phyloP scores from a whole-genome alignment of 2,113 vertebrate genomes.

The Engystomops pustulosus region DNA sequence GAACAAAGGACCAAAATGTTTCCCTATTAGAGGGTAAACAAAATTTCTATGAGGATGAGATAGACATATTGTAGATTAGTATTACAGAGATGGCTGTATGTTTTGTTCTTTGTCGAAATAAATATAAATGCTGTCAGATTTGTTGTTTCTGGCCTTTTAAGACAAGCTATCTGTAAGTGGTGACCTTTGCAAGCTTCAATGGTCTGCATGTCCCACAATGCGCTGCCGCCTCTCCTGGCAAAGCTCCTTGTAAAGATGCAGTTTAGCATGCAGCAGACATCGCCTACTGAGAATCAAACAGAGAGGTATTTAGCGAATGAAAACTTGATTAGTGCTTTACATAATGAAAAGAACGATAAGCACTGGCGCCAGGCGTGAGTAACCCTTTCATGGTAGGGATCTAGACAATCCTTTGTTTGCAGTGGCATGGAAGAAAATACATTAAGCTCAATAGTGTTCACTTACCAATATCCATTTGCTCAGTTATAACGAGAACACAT shows the following conservation, averaged over 20 bases:
- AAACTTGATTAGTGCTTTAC: slow-evolving; percentile 56
- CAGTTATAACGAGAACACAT: not conserved
- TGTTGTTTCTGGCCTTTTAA: slow-evolving; percentile 37
- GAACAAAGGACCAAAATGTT: not conserved
- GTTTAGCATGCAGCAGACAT: slow-evolving; percentile 58
- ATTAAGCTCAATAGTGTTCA: not conserved
- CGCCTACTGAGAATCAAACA: slow-evolving; percentile 56
- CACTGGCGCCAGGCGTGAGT: slow-evolving; percentile 6
- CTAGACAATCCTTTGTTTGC: not conserved
- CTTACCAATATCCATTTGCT: not conserved
- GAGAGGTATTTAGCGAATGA: slow-evolving; percentile 60
- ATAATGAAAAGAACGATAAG: slow-evolving; percentile 53
- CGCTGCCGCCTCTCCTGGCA: not conserved
- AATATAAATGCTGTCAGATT: slow-evolving; percentile 3
- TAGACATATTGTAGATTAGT: not conserved
- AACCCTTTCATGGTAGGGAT: slow-evolving; percentile 40
- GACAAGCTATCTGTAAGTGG: slow-evolving; percentile 31
- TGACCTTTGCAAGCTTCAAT: slow-evolving; percentile 40
- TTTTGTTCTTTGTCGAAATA: slow-evolving; percentile 17
- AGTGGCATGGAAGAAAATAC: not conserved
- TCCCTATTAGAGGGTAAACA: not conserved
- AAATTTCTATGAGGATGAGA: not conserved
- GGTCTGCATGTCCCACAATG: not conserved
- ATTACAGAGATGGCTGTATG: not conserved
- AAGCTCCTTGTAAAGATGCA: slow-evolving; percentile 43